These are phyloP conservation scores for Eulemur rufifrons DNA, from an alignment of 2,113 vertebrate species.

Conservation along the genomic window DNA sequence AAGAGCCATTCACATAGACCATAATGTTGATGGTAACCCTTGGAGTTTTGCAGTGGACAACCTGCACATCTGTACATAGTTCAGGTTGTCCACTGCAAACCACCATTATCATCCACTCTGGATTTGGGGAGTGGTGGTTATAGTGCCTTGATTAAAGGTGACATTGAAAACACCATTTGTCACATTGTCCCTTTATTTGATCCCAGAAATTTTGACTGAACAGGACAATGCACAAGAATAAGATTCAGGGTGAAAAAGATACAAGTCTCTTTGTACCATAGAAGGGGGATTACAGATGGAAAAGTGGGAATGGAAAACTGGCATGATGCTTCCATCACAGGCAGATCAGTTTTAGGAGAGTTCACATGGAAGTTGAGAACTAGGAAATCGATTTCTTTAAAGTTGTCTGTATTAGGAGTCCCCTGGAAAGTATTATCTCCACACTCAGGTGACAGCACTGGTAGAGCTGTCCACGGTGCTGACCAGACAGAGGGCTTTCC, in stretches of 20 bases:
- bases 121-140: neutral
- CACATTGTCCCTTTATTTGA: neutral
- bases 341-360: neutral
- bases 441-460: accelerated
- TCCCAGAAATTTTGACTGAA: neutral
- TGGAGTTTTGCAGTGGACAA: neutral
- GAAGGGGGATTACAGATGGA: neutral
- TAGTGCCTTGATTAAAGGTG: conserved; percentile 8
- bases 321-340: neutral
- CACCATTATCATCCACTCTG: neutral
- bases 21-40: neutral
- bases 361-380: neutral
- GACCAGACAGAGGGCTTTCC: neutral
- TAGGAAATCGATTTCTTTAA: neutral
- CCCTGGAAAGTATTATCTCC: neutral
- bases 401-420: neutral
- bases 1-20: neutral
- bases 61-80: no score
- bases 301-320: neutral
- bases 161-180: neutral
- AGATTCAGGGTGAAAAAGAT: neutral
- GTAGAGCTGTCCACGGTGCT: neutral
- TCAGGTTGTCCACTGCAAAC: no score
- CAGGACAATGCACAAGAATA: neutral
- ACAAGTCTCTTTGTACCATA: neutral